Evolutionary conservation across 2,113 vertebrate genomes (phyloP), one percentile per base, ranked within the genome.

Genomic region (Silurus asotus): DNA sequence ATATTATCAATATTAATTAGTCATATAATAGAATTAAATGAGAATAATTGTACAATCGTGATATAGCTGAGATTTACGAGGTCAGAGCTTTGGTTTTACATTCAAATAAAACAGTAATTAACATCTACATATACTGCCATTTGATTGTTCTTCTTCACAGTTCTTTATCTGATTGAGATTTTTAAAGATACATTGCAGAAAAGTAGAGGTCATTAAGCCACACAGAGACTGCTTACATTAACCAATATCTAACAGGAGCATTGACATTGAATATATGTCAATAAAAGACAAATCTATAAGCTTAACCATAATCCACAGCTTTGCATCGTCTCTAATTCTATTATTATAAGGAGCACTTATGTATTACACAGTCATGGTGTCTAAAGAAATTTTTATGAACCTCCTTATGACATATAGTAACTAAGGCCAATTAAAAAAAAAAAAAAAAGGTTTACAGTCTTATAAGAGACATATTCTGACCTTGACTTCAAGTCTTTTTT

Each of bases 231-330:
- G 28, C 75, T 85, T 51, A 70, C 62, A 55, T 88, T 81, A 81
- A 81, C 58, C 80, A 67, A 79, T 59, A 76, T 53, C 10, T 25
- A 76, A 55, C 48, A 76, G n/a, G 74, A n/a, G 11, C 20, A 37
- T 37, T 37, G 37, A 37, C 37, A 37, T 37, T 2, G 37, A 3
- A 37, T 37, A 37, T 37, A 37, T 88, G 51, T 81, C 17, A 49
- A 28, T 61, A 84, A 58, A 65, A 64, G 56, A 81, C 28, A 51
- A 9, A 67, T 82, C 59, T 62, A 19, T 11, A n/a, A 48, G 62
- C 77, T 81, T 58, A 75, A 28, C 65, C 83, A 82, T 62, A 88
- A 83, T 77, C 49, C 72, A 61, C 61, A 76, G 58, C 56, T 61
- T 85, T 67, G 48, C 75, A 76, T 65, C 56, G 25, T 0, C 17